Conservation (phyloP, 2,888 invertebrate species). For the Drosophila nr. fundita region DNA sequence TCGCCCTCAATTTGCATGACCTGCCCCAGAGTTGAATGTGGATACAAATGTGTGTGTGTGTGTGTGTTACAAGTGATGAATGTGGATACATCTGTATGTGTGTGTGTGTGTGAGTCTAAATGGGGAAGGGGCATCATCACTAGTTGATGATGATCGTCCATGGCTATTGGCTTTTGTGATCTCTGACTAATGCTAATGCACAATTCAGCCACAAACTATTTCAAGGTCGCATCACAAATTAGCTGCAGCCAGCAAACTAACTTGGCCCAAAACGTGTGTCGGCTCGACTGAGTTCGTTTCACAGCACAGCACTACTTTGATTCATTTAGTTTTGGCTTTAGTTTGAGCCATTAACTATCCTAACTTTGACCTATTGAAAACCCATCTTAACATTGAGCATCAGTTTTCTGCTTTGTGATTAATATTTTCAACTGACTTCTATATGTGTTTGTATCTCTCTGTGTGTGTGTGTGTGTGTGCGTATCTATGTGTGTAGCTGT, state of each 20-base stretch:
- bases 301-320: conserved; percentile 5
- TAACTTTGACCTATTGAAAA: conserved; percentile 58
- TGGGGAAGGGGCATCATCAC: conserved; percentile 5
- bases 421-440: conserved; percentile 7
- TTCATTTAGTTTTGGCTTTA: conserved; percentile 4
- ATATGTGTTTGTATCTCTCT: neutral
- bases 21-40: conserved; percentile 48
- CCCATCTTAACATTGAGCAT: conserved; percentile 11
- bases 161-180: conserved; percentile 61
- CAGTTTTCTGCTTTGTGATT: conserved; percentile 6
- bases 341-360: conserved; percentile 19
- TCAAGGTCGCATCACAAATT: conserved; percentile 58
- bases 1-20: conserved; percentile 63
- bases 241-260: conserved; percentile 36
- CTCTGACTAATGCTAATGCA: conserved; percentile 70
- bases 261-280: conserved; percentile 18
- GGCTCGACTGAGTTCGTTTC: conserved; percentile 10
- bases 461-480: neutral
- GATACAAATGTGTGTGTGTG: neutral
- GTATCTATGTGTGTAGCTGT: conserved; percentile 4
- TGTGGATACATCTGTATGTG: neutral
- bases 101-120: neutral
- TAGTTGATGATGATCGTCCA: conserved; percentile 42
- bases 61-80: neutral
- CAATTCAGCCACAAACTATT: conserved; percentile 44